Conservation (phyloP, 2,113 vertebrate species). For the Chloebia gouldiae region DNA sequence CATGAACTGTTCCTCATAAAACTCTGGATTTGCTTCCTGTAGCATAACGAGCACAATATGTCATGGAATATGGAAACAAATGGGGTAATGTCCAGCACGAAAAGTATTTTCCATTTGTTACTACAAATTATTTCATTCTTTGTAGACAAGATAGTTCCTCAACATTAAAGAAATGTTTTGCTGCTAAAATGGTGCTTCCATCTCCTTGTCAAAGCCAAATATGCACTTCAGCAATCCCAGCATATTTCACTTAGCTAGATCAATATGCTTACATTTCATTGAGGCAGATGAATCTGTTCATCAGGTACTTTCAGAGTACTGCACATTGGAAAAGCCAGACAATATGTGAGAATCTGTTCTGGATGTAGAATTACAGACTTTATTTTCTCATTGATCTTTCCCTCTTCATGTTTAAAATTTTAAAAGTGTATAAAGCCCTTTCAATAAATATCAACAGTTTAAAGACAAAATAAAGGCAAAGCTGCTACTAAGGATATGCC, state of each 20-base stretch:
- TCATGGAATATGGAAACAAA: slow-evolving; percentile 27
- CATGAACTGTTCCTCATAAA: not conserved
- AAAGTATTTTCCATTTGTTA: slow-evolving; percentile 8
- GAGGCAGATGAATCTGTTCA: not conserved
- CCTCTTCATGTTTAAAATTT: not conserved
- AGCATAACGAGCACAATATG: slow-evolving; percentile 13
- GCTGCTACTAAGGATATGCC: not conserved
- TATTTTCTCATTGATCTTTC: not conserved
- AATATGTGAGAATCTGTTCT: not conserved
- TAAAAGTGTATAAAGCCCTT: not conserved
- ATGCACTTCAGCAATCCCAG: not conserved
- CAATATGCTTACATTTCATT: not conserved
- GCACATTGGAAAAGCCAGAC: not conserved
- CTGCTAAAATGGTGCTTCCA: not conserved
- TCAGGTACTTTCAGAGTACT: not conserved
- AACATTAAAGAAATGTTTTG: not conserved
- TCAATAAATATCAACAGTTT: not conserved
- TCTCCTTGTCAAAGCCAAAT: not conserved
- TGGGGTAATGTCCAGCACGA: not conserved
- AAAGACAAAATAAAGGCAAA: not conserved
- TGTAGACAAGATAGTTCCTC: slow-evolving; percentile 12
- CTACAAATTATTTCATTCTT: not conserved
- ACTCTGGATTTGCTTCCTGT: not conserved
- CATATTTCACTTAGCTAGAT: not conserved
- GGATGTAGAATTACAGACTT: not conserved